A percentile compares a stretch with the other conserved stretches of the same genome.
Conservation (phyloP, 2,113 vertebrate species). For the Dasyprocta punctata region DNA sequence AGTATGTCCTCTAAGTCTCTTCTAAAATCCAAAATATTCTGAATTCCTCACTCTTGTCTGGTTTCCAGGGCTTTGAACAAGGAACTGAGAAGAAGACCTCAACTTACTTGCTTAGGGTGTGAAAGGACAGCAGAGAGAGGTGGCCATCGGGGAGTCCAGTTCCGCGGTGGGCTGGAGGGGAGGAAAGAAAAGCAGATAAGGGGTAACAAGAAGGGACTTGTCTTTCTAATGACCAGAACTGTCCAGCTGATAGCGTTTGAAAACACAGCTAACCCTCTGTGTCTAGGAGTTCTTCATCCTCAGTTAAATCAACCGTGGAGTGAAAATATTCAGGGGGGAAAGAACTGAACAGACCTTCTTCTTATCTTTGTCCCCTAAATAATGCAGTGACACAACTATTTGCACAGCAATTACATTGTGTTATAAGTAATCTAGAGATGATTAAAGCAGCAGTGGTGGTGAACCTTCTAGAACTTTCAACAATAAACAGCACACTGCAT, state of each 20-base stretch:
- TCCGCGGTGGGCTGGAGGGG: not conserved
- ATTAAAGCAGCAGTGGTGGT: not conserved
- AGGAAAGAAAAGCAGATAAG: not conserved
- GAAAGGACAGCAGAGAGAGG: not conserved
- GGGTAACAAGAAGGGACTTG: not conserved
- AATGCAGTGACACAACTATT: not conserved
- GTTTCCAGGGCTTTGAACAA: slow-evolving; percentile 42
- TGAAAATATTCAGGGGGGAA: not conserved
- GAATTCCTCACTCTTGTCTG: not conserved
- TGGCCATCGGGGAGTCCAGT: accelerated
- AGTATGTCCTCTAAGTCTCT: not conserved
- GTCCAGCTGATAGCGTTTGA: not conserved
- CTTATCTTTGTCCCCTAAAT: not conserved
- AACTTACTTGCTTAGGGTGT: not conserved
- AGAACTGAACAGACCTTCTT: not conserved
- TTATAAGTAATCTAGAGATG: not conserved
- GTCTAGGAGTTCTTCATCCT: not conserved
- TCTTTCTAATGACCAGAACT: not conserved
- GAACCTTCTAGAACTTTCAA: not conserved
- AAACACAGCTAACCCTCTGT: not conserved
- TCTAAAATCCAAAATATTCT: slow-evolving; percentile 25
- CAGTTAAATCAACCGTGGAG: not conserved
- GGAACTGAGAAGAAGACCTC: not conserved
- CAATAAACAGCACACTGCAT: not conserved
- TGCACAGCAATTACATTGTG: not conserved